These are phyloP conservation scores for Epinephelus cyanopodus DNA, from an alignment of 2,113 vertebrate species.

Conservation along the genomic window DNA sequence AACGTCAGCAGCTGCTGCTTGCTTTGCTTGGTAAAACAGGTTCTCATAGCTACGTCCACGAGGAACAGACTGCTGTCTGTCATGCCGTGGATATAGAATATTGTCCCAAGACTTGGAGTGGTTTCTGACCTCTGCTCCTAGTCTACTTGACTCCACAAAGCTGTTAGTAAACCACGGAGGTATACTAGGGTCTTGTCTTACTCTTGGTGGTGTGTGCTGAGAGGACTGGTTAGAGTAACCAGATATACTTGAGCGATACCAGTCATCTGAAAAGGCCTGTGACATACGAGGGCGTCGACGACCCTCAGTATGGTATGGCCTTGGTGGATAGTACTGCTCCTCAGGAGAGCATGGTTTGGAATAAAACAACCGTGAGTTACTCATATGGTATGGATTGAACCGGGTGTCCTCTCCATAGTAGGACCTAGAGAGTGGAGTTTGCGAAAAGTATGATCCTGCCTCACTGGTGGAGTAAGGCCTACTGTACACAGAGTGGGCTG, in stretches of 20 bases:
- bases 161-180: constrained; percentile 87
- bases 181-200: constrained; percentile 79
- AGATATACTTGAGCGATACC: constrained; percentile 88
- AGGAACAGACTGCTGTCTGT: constrained; percentile 87
- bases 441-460: constrained; percentile 84
- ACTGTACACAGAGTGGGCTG: constrained; percentile 73
- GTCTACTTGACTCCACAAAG: constrained; percentile 81
- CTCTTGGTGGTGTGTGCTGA: constrained; percentile 80
- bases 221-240: constrained; percentile 84
- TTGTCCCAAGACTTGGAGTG: constrained; percentile 98
- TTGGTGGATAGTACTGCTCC: constrained; percentile 84
- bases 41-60: constrained; percentile 95
- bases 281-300: constrained; percentile 82
- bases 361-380: constrained; percentile 83
- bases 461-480: constrained; percentile 86
- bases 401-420: constrained; percentile 84
- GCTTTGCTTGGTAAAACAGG: constrained; percentile 87
- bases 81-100: constrained; percentile 87
- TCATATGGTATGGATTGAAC: constrained; percentile 81
- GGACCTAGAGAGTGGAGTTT: constrained; percentile 77
- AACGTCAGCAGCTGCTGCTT: constrained; percentile 84
- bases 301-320: constrained; percentile 83
- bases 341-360: constrained; percentile 87
- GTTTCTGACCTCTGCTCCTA: constrained; percentile 89
- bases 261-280: constrained; percentile 88